Base-by-base conservation (phyloP, 2,113 vertebrate species). In the Channa maculata region DNA sequence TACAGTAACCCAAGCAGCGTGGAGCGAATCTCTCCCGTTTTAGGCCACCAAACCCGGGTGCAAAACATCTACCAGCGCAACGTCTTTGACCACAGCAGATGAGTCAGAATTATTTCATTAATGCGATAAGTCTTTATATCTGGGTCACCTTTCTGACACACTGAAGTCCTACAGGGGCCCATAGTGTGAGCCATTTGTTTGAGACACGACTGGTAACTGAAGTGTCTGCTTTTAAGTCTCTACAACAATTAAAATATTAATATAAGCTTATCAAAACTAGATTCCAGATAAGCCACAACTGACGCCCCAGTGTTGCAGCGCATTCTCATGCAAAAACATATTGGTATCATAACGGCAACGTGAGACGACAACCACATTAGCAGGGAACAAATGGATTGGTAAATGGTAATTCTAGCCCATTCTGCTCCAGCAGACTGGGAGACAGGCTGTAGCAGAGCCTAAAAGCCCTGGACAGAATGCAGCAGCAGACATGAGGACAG, bases 391-490 rank as follows among this genome's bases (percentile, higher is more conserved):
- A 86, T 66, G 80, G 67, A 73, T 78, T 58, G 84, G 73, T 73
- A 63, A 79, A 67, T 69, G 83, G 80, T 80, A 60, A 86, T 86
- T 83, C 66, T 66, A 70, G 68, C 74, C 73, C 85, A 85, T 81
- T 82, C 83, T 88, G 86, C 79, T 86, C 75, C 70, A 60, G 86
- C 85, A 88, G 89, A 86, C 91, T 90, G 85, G 62, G 74, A 76
- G 89, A 89, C 91, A 82, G 86, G 79, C 81, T 88, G 90, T 72
- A 71, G 71, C 65, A 78, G 81, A 84, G 80, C 76, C 77, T 61
- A 24, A 50, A 41, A 88, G 75, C 71, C 79, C 81, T 65, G 90
- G 88, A 85, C 87, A 89, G 84, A 90, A 81, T 86, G 88, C 77
- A 86, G 78, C 76, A 88, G 86, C 82, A 89, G 85, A 79, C 77